Percentiles rank a stretch among this genome's conserved stretches.
phyloP scores from a whole-genome alignment of 35 echinoderm and acorn worm species.

The Hemicentrotus pulcherrimus region DNA sequence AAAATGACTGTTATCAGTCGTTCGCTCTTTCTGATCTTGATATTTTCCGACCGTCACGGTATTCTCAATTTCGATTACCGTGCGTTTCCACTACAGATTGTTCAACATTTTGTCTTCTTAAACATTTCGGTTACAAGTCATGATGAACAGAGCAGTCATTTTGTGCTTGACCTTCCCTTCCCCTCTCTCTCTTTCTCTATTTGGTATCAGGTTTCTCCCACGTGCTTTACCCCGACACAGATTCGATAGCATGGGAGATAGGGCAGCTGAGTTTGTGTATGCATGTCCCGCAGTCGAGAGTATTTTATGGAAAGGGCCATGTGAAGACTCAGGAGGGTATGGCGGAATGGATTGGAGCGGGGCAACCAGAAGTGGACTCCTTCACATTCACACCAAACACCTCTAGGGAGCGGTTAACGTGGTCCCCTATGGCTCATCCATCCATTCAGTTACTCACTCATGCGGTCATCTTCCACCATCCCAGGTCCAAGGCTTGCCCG shows the following conservation, averaged over 20 bases:
- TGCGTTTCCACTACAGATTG: too few relatives aligned
- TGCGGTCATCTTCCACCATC: not conserved
- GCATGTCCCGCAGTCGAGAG: not conserved
- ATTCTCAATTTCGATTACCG: too few relatives aligned
- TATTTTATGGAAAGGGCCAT: not conserved
- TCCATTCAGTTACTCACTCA: not conserved
- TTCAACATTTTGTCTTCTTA: too few relatives aligned
- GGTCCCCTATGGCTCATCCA: not conserved
- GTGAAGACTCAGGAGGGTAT: constrained; percentile 1
- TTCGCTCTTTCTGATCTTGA: too few relatives aligned
- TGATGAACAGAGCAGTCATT: too few relatives aligned
- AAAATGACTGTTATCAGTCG: too few relatives aligned
- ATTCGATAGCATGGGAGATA: not conserved
- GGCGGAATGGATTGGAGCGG: not conserved
- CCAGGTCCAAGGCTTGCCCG: not conserved
- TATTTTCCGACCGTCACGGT: too few relatives aligned
- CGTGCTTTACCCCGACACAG: not conserved
- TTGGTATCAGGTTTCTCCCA: not conserved
- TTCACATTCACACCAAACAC: not conserved
- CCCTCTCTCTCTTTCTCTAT: not conserved
- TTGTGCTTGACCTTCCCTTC: too few relatives aligned
- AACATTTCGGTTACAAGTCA: too few relatives aligned
- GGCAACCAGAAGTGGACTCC: not conserved
- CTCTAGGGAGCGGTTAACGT: not conserved
- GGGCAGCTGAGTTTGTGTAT: not conserved